Base-by-base conservation (phyloP, 2,888 invertebrate genomes). In the Drosophila borealis region DNA sequence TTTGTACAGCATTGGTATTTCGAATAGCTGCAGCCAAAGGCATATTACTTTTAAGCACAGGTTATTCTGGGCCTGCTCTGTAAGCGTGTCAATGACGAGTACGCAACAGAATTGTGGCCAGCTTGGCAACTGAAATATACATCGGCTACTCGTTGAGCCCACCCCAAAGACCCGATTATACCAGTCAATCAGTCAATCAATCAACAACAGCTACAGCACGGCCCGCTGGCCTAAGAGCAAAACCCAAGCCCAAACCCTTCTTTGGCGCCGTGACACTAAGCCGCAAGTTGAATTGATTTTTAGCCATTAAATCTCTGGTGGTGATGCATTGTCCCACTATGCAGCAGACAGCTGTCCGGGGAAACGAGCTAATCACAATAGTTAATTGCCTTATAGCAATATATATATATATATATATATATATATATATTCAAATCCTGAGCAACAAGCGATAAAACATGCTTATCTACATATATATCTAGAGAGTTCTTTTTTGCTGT, bases 281-380 rank as follows among this genome's bases (percentile, higher is more conserved):
- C 51, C 48, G 34, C 33, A 54, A 53, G 33, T 74, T 78, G 45
- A 88, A 88, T 85, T 75, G 85, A 85, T 87, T 87, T 81, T 71
- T 64, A 87, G 78, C 68, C 62, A 64, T 72, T 72, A 67, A 87
- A 81, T 78, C 71, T 63, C 39, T 34, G 42, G 19, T 29, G 50
- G 33, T 37, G 13, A 45, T 33, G 49, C 44, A 44, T 19, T 41
- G 49, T 11, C 33, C 21, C 9, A 33, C 9, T 4, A 29, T 10
- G 8, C 11, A 17, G n/a, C 44, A n/a, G 36, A 42, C 13, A 44
- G n/a, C 6, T 25, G 45, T 14, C 55, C 14, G 8, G 29, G 10
- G 4, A 17, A 21, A 44, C 29, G 14, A 13, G 33, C 51, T 21
- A 33, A 42, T 19, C 11, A 33, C 41, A 59, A 34, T n/a, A n/a